These are phyloP conservation scores for Limulus polyphemus DNA, from an alignment of 2,888 invertebrate genomes.

Conservation along the genomic window DNA sequence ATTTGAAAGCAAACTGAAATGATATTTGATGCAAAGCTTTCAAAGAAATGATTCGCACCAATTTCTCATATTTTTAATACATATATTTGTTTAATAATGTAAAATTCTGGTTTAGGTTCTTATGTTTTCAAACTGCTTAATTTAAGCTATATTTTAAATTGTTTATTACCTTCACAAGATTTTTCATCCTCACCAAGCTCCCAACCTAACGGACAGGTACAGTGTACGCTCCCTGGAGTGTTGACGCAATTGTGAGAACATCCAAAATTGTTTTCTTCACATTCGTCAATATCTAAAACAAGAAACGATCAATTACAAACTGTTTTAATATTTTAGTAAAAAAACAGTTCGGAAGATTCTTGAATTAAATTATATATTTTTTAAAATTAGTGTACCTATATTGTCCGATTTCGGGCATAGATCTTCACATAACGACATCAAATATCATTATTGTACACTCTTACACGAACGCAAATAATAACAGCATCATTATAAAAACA, in stretches of 20 bases:
- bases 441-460: too few species aligned
- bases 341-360: not conserved
- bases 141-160: too few species aligned
- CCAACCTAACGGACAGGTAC: slow-evolving; percentile 44
- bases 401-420: too few species aligned
- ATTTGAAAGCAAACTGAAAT: too few species aligned
- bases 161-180: slow-evolving; percentile 28
- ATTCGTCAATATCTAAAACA: slow-evolving; percentile 20
- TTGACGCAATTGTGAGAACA: slow-evolving; percentile 39
- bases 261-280: slow-evolving; percentile 31
- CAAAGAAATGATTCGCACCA: slow-evolving; percentile 15
- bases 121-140: not conserved
- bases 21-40: slow-evolving; percentile 33
- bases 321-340: slow-evolving; percentile 11
- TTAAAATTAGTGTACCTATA: too few species aligned
- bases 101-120: not conserved
- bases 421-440: too few species aligned
- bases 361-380: too few species aligned
- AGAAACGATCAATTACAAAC: too few species aligned
- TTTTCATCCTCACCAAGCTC: slow-evolving; percentile 36
- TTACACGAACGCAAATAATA: too few species aligned
- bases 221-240: slow-evolving; percentile 37
- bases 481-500: too few species aligned
- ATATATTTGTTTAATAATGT: slow-evolving; percentile 7
- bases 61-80: not conserved